Percentiles rank a stretch among this genome's conserved stretches.
Evolutionary conservation across 1,140 invertebrate species (phyloP).

Genomic region (Hypothenemus hampei): DNA sequence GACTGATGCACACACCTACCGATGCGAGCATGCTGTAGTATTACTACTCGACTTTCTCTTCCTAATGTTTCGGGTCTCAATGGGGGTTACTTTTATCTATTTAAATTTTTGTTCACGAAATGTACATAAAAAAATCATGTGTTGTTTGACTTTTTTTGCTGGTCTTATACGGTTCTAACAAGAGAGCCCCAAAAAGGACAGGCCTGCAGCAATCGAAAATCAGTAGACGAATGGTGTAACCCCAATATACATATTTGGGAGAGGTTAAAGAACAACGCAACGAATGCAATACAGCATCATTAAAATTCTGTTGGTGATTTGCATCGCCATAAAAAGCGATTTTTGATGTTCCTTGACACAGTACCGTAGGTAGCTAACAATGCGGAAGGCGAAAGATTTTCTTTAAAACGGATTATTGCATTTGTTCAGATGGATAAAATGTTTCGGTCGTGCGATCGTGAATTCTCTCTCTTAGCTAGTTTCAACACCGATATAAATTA

Average conservation of each 20-base stretch:
- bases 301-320: constrained; percentile 25
- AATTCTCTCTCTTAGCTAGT: background rate
- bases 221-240: constrained; percentile 18
- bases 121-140: no score
- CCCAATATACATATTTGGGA: constrained; percentile 26
- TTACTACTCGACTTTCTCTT: background rate
- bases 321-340: constrained; percentile 23
- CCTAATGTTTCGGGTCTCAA: no score
- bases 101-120: no score
- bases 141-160: no score
- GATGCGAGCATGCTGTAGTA: constrained; percentile 5
- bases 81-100: no score
- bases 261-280: constrained; percentile 22
- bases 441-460: background rate
- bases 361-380: constrained; percentile 20
- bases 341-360: constrained; percentile 20
- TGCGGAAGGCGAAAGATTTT: constrained; percentile 8
- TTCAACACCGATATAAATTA: background rate
- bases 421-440: background rate
- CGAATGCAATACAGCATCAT: constrained; percentile 14
- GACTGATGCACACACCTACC: constrained; percentile 15
- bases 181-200: no score
- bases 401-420: constrained; percentile 5
- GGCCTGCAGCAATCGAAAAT: constrained; percentile 17
- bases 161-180: no score